Conservation (phyloP, 2,888 invertebrate species). For the Cistogaster globosa region DNA sequence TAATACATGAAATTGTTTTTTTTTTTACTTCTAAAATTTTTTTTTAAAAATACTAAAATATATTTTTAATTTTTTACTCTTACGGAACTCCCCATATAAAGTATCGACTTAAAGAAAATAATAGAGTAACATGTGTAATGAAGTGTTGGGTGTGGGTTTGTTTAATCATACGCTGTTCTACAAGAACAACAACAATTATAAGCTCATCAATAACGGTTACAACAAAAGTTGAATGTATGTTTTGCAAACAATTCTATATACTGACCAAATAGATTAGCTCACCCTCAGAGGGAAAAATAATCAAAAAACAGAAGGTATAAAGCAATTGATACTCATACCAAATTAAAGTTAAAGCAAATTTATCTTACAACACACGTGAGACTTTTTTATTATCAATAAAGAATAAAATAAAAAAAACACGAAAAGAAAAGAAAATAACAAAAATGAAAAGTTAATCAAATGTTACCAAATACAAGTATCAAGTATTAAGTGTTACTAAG, state of each 20-base stretch:
- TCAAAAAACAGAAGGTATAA: background rate
- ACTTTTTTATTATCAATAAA: constrained; percentile 65
- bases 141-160: constrained; percentile 1
- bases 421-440: constrained; percentile 5
- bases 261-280: constrained; percentile 44
- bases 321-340: constrained; percentile 69
- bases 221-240: constrained; percentile 42
- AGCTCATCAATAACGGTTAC: constrained; percentile 79
- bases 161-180: background rate
- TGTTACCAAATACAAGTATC: constrained; percentile 38
- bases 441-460: constrained; percentile 48
- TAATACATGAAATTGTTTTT: too few species aligned
- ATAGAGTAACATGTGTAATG: background rate
- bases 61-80: too few species aligned
- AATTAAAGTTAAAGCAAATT: constrained; percentile 64
- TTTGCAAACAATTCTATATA: constrained; percentile 30
- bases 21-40: too few species aligned
- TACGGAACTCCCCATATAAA: constrained; percentile 45
- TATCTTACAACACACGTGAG: constrained; percentile 72
- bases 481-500: constrained; percentile 67
- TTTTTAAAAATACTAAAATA: too few species aligned
- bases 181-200: constrained; percentile 79
- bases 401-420: constrained; percentile 22
- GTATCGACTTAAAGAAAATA: background rate
- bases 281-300: constrained; percentile 22